These are phyloP conservation scores for Dendroctonus valens DNA, from an alignment of 1,140 invertebrate species.

Conservation along the genomic window DNA sequence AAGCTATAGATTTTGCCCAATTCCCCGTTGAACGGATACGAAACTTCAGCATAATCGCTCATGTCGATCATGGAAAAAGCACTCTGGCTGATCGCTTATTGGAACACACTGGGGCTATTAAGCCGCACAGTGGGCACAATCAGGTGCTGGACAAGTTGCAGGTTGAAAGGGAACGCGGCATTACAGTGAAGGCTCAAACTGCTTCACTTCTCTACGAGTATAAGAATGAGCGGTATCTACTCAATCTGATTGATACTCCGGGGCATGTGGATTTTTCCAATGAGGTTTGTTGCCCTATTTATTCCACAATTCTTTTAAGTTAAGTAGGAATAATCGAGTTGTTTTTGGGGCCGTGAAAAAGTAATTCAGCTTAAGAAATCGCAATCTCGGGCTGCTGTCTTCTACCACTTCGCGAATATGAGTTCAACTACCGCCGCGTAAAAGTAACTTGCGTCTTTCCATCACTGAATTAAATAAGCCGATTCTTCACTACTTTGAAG, in stretches of 20 bases:
- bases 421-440: too few relatives aligned
- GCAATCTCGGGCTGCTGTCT: too few relatives aligned
- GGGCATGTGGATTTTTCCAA: conserved; percentile 98
- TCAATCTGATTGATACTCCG: conserved; percentile 97
- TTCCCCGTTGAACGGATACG: conserved; percentile 72
- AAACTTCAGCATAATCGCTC: conserved; percentile 96
- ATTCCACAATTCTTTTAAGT: too few relatives aligned
- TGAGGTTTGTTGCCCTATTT: conserved; percentile 66
- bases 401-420: too few relatives aligned
- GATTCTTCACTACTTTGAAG: too few relatives aligned
- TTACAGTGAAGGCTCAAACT: conserved; percentile 98
- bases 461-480: too few relatives aligned
- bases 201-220: conserved; percentile 81
- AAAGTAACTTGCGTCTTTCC: too few relatives aligned
- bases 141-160: conserved; percentile 87
- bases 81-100: conserved; percentile 91
- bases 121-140: conserved; percentile 62
- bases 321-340: too few relatives aligned
- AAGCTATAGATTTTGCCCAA: conserved; percentile 38
- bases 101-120: conserved; percentile 85
- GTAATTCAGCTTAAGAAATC: too few relatives aligned
- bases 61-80: conserved; percentile 97
- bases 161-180: conserved; percentile 93
- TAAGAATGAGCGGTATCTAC: conserved; percentile 70
- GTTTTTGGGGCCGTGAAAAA: too few relatives aligned